These are phyloP conservation scores for Melieria picta DNA, from an alignment of 2,888 invertebrate species.

Conservation along the genomic window DNA sequence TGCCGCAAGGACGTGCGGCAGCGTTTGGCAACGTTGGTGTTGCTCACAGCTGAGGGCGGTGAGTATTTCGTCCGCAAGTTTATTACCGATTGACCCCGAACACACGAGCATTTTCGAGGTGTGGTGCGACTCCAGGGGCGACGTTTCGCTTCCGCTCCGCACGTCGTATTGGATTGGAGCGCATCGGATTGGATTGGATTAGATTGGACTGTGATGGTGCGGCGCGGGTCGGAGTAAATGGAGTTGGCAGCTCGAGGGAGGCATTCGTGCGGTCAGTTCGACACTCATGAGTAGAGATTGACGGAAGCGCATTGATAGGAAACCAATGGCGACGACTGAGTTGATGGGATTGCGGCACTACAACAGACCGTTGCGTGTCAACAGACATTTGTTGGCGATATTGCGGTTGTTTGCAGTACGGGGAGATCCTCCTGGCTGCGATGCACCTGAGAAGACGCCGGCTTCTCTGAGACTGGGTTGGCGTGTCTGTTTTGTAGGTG, in stretches of 20 bases:
- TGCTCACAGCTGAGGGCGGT: conserved; percentile 8
- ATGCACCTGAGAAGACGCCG: no score
- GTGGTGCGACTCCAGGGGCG: neutral
- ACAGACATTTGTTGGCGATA: conserved; percentile 17
- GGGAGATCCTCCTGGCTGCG: no score
- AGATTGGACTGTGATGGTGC: no score
- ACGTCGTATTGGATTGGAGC: no score
- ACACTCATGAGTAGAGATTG: conserved; percentile 12
- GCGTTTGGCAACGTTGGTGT: neutral
- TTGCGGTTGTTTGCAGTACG: conserved; percentile 1
- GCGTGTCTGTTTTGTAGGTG: no score
- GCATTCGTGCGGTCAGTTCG: neutral
- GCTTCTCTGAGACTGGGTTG: no score
- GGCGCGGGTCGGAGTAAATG: no score
- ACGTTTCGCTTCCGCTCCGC: no score
- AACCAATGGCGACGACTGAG: neutral
- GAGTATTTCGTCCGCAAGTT: neutral
- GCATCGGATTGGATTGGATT: no score
- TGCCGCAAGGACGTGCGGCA: neutral
- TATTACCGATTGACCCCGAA: neutral
- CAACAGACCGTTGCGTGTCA: conserved; percentile 20
- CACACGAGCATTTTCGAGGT: neutral
- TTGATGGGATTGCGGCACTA: no score
- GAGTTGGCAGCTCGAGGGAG: no score
- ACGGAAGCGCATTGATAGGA: conserved; percentile 17